These are phyloP conservation scores for Drosophila melanogaster DNA, from an alignment of 1,140 invertebrate genomes.

Conservation along the genomic window DNA sequence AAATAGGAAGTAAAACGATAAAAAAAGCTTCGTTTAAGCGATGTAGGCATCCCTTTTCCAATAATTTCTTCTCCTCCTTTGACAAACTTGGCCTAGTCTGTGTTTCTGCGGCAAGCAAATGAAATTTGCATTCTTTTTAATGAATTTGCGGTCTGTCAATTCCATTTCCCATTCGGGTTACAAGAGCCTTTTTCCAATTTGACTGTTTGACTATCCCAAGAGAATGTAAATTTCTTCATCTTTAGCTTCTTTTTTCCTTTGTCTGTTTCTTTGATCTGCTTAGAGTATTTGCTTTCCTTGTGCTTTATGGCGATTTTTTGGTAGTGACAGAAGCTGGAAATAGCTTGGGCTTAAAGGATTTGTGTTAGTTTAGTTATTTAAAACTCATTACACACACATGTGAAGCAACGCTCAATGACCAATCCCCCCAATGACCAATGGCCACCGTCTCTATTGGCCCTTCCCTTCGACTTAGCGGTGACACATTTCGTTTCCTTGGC, in stretches of 20 bases:
- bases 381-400: constrained; percentile 64
- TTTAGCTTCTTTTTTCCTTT: not conserved
- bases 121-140: constrained; percentile 5
- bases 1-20: not conserved
- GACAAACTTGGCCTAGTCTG: not conserved
- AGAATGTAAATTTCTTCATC: constrained; percentile 41
- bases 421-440: not conserved
- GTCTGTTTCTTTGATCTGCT: constrained; percentile 1
- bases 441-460: constrained; percentile 58
- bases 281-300: not conserved
- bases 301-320: constrained; percentile 8
- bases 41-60: not conserved
- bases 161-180: constrained; percentile 20
- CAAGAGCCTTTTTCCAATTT: constrained; percentile 4
- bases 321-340: constrained; percentile 37
- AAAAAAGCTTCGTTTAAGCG: not conserved
- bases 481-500: constrained; percentile 63
- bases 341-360: constrained; percentile 68
- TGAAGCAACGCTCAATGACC: constrained; percentile 7
- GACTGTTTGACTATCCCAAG: constrained; percentile 41
- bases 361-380: constrained; percentile 79
- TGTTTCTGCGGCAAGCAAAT: not conserved
- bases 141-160: constrained; percentile 18
- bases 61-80: constrained; percentile 2
- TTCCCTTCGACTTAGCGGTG: constrained; percentile 76